Evolutionary conservation across 2,113 vertebrate genomes (phyloP).

Genomic region (Xiphophorus hellerii): DNA sequence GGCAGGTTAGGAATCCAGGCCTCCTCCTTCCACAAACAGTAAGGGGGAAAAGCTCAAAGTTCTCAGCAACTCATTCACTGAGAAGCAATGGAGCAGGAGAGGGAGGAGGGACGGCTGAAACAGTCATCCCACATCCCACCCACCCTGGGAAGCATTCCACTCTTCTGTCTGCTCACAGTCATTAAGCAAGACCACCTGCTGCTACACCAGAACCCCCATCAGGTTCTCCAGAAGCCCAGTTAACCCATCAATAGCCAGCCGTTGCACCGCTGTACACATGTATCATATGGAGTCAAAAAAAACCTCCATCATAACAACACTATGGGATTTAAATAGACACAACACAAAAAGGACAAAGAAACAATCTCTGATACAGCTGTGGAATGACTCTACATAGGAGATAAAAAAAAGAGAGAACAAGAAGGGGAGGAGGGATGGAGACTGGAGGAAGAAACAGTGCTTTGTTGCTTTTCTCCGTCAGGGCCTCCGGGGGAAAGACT

Average conservation of each 20-base stretch:
- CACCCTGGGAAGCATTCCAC: conserved; percentile 67
- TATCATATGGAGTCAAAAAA: conserved; percentile 47
- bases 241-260: conserved; percentile 55
- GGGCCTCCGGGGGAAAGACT: conserved; percentile 54
- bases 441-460: conserved; percentile 52
- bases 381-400: conserved; percentile 44
- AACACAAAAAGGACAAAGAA: conserved; percentile 41
- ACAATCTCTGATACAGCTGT: conserved; percentile 53
- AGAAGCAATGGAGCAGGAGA: conserved; percentile 19
- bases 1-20: conserved; percentile 63
- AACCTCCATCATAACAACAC: conserved; percentile 40
- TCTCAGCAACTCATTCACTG: conserved; percentile 51
- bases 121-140: conserved; percentile 69
- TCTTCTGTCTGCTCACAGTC: conserved; percentile 64
- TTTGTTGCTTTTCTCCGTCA: conserved; percentile 56
- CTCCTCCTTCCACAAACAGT: conserved; percentile 79
- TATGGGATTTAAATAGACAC: conserved; percentile 33
- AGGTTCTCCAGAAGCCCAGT: conserved; percentile 60
- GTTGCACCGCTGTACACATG: conserved; percentile 49
- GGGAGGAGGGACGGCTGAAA: conserved; percentile 32
- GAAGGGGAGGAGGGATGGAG: conserved; percentile 35
- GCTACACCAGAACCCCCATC: conserved; percentile 71
- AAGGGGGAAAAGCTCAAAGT: conserved; percentile 34
- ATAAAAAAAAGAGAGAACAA: conserved; percentile 6
- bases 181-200: conserved; percentile 77